Evolutionary conservation across 2,888 invertebrate species (phyloP).

Genomic region (Drosophila sordidula): DNA sequence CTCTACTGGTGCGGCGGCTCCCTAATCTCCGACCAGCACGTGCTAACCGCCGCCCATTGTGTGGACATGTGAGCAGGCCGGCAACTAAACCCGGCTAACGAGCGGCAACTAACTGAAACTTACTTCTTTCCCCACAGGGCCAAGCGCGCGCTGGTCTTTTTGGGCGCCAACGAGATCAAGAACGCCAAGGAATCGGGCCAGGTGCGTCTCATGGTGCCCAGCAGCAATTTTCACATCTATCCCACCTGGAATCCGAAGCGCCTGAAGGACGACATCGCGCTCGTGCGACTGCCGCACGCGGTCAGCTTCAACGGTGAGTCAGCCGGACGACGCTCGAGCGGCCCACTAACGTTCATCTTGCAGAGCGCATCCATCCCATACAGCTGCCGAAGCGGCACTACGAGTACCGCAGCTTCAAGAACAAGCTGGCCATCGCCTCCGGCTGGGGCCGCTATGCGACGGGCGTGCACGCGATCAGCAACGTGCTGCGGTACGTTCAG

Average conservation of each 20-base stretch:
- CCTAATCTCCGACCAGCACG: constrained; percentile 81
- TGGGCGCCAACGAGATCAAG: constrained; percentile 84
- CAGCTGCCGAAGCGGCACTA: constrained; percentile 82
- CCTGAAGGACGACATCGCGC: constrained; percentile 83
- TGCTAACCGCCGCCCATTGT: constrained; percentile 84
- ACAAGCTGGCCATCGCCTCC: constrained; percentile 84
- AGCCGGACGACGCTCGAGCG: too few species aligned
- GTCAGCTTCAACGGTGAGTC: constrained; percentile 81
- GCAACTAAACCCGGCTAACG: neutral
- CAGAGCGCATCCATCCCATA: constrained; percentile 85
- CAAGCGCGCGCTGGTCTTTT: constrained; percentile 82
- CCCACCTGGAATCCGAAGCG: constrained; percentile 84
- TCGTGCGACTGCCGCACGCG: constrained; percentile 80
- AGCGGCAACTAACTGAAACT: neutral
- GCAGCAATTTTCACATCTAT: constrained; percentile 81
- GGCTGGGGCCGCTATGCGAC: constrained; percentile 86
- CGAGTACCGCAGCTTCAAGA: constrained; percentile 81
- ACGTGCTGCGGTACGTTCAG: constrained; percentile 84
- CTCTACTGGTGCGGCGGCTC: constrained; percentile 84
- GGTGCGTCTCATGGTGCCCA: constrained; percentile 83
- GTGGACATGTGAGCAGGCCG: constrained; percentile 79
- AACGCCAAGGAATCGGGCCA: constrained; percentile 83
- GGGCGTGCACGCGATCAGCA: constrained; percentile 83
- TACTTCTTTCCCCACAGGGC: constrained; percentile 62
- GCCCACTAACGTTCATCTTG: constrained; percentile 4